These are phyloP conservation scores for Halcyon malimbica DNA, from an alignment of 2,113 vertebrate species.

Conservation along the genomic window DNA sequence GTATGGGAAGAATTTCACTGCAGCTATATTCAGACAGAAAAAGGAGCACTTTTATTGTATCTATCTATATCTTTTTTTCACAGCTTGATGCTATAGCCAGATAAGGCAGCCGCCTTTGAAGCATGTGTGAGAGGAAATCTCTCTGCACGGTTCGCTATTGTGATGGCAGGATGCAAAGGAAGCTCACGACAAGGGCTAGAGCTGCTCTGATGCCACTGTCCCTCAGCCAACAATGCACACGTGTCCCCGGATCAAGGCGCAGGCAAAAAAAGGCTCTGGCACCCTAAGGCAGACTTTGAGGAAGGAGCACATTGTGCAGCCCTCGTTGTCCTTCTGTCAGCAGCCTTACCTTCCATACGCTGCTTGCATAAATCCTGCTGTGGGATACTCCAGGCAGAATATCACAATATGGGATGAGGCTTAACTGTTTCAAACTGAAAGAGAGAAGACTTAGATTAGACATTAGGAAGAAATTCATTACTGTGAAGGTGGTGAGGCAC, in stretches of 20 bases:
- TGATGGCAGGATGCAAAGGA: slow-evolving; percentile 38
- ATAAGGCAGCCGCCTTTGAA: slow-evolving; percentile 27
- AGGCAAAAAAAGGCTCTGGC: not conserved
- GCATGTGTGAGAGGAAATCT: not conserved
- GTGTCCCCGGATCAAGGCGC: not conserved
- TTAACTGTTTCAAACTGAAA: not conserved
- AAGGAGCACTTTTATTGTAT: rapidly evolving
- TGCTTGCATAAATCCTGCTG: not conserved
- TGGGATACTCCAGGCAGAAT: not conserved
- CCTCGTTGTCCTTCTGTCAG: not conserved
- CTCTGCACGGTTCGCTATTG: rapidly evolving
- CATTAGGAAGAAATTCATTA: not conserved
- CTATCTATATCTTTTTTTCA: not conserved
- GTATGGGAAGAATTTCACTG: not conserved
- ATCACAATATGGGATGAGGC: not conserved
- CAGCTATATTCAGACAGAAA: not conserved
- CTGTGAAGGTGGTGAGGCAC: not conserved
- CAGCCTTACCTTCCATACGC: not conserved
- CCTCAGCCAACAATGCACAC: not conserved
- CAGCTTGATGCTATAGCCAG: not conserved
- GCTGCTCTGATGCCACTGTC: not conserved
- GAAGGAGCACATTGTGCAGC: not conserved
- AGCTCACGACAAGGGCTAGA: rapidly evolving
- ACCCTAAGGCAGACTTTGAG: not conserved
- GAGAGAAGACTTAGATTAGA: not conserved